Percentiles rank a stretch among this genome's conserved stretches.
Evolutionary conservation across 2,113 vertebrate genomes (phyloP).

Genomic region (Tachysurus fulvidraco): DNA sequence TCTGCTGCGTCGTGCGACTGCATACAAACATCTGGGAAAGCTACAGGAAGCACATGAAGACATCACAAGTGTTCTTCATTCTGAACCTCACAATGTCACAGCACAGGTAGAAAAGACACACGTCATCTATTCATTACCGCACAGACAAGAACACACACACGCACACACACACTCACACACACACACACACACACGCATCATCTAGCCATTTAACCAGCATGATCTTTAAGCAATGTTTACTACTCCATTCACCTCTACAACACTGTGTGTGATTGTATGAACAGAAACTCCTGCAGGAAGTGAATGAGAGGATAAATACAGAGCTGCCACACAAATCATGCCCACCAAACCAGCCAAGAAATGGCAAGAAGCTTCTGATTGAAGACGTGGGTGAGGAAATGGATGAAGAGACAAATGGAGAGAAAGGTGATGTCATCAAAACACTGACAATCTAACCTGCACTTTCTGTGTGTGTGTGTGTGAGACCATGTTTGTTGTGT

Average conservation of each 20-base stretch:
- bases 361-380: constrained; percentile 83
- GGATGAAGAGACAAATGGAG: constrained; percentile 39
- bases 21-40: constrained; percentile 76
- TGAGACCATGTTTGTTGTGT: not conserved
- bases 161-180: not conserved
- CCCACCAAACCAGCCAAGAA: constrained; percentile 39
- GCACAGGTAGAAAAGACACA: constrained; percentile 74
- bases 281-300: constrained; percentile 80
- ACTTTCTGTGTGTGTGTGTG: not conserved
- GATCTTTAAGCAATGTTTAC: not conserved
- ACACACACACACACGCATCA: no score
- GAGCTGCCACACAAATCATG: constrained; percentile 55
- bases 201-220: no score
- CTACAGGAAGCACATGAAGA: constrained; percentile 77
- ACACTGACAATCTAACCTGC: not conserved
- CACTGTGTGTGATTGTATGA: constrained; percentile 38
- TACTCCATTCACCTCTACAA: not conserved
- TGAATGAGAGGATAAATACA: constrained; percentile 72
- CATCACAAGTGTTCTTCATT: constrained; percentile 75
- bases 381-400: constrained; percentile 76
- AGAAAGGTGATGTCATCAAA: constrained; percentile 5
- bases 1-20: constrained; percentile 70
- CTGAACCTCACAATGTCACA: constrained; percentile 80
- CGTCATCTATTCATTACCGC: constrained; percentile 60
- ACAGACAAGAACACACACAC: constrained; percentile 58